Conservation (phyloP, 37 sponge, comb jelly and placozoan species). For the Geodia barretti region DNA sequence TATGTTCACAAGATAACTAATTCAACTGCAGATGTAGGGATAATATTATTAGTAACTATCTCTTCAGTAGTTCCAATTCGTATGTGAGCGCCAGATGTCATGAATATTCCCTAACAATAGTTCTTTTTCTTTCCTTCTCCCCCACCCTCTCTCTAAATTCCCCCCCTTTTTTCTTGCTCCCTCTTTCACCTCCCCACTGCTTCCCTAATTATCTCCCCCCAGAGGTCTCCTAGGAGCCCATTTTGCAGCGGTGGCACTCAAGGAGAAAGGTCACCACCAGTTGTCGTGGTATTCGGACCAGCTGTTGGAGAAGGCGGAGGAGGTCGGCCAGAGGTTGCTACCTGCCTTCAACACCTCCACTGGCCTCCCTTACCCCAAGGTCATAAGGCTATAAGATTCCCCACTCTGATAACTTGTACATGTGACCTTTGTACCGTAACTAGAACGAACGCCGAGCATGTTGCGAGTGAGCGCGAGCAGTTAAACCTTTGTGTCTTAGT, state of each 20-base stretch:
- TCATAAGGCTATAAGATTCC: constrained; percentile 34
- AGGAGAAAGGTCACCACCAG: constrained; percentile 52
- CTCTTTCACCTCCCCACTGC: not conserved
- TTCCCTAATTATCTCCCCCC: not conserved
- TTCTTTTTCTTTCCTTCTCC: not conserved
- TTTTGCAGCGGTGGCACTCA: constrained; percentile 78
- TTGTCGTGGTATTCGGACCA: constrained; percentile 86
- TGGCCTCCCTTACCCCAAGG: constrained; percentile 90
- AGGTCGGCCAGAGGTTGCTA: constrained; percentile 79
- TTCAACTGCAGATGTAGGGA: not conserved
- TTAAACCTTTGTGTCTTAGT: too few species aligned
- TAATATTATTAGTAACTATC: not conserved
- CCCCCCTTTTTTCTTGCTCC: not conserved
- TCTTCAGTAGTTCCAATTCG: too few species aligned
- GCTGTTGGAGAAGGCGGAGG: constrained; percentile 76
- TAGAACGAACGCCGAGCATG: too few species aligned
- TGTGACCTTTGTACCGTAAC: too few species aligned
- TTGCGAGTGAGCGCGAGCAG: too few species aligned
- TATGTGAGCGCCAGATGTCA: not conserved
- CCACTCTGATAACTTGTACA: too few species aligned
- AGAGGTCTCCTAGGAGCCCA: constrained; percentile 96
- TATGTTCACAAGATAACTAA: not conserved
- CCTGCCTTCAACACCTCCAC: constrained; percentile 96
- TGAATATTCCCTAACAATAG: not conserved
- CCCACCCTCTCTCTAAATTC: not conserved